These are phyloP conservation scores for Albula glossodonta DNA, from an alignment of 2,113 vertebrate species.

Conservation along the genomic window DNA sequence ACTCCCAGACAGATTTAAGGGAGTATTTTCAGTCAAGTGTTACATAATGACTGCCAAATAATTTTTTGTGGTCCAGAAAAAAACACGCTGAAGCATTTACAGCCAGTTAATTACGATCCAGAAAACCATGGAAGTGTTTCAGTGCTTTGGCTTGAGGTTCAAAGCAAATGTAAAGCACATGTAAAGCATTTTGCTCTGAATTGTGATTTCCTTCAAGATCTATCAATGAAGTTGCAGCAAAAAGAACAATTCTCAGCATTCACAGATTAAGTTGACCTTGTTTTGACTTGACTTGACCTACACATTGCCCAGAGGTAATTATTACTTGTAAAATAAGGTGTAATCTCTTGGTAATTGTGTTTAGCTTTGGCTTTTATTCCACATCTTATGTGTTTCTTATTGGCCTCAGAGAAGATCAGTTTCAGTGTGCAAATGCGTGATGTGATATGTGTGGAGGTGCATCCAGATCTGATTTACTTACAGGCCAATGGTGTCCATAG, in stretches of 20 bases:
- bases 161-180: neutral
- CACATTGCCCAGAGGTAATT: neutral
- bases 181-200: too few relatives aligned
- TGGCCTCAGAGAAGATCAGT: too few relatives aligned
- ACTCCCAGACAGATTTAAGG: neutral
- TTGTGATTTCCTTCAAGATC: neutral
- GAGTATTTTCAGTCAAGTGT: neutral
- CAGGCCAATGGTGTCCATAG: slow-evolving; percentile 93
- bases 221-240: neutral
- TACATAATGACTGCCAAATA: neutral
- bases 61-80: neutral
- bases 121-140: neutral
- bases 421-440: too few relatives aligned
- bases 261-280: neutral
- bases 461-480: slow-evolving; percentile 59
- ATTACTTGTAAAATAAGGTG: neutral
- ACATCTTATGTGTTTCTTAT: too few relatives aligned
- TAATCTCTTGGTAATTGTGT: neutral
- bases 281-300: neutral
- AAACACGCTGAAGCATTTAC: neutral
- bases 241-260: neutral
- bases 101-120: neutral
- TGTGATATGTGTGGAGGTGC: neutral
- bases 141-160: neutral
- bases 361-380: too few relatives aligned